Conservation (phyloP, 2,888 invertebrate species). For the Protophormia terraenovae region DNA sequence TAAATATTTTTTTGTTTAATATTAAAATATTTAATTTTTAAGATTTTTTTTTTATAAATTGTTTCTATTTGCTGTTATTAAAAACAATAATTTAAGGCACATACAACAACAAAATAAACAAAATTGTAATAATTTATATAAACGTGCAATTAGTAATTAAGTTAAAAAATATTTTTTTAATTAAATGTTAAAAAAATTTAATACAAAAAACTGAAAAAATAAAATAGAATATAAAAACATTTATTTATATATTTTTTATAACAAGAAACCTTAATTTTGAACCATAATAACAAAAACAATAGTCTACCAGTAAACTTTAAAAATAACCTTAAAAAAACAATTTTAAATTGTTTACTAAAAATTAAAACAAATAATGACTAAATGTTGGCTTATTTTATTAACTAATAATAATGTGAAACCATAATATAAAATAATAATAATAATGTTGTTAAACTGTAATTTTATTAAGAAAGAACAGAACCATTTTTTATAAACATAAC, state of each 20-base stretch:
- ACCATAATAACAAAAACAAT: background rate
- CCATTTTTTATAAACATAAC: too few relatives aligned
- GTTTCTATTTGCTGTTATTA: slow-evolving; percentile 32
- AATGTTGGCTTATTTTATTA: too few relatives aligned
- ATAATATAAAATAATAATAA: too few relatives aligned
- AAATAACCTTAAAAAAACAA: background rate
- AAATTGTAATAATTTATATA: slow-evolving; percentile 14
- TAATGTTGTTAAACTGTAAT: too few relatives aligned
- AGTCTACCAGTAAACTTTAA: slow-evolving; percentile 4
- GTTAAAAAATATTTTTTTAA: slow-evolving; percentile 43
- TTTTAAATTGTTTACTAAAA: background rate
- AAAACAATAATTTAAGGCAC: slow-evolving; percentile 14
- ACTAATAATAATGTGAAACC: too few relatives aligned
- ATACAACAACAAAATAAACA: slow-evolving; percentile 18
- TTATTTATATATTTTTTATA: slow-evolving; percentile 44
- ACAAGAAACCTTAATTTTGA: background rate
- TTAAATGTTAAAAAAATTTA: slow-evolving; percentile 2
- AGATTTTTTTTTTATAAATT: slow-evolving; percentile 20
- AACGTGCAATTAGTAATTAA: slow-evolving; percentile 51
- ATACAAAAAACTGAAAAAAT: background rate
- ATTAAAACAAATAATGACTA: background rate
- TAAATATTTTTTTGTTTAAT: slow-evolving; percentile 27
- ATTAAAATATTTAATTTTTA: background rate
- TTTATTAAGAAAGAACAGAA: too few relatives aligned
- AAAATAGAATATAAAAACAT: slow-evolving; percentile 11